Evolutionary conservation across 2,113 vertebrate genomes (phyloP).

Genomic region (Cynoglossus semilaevis): DNA sequence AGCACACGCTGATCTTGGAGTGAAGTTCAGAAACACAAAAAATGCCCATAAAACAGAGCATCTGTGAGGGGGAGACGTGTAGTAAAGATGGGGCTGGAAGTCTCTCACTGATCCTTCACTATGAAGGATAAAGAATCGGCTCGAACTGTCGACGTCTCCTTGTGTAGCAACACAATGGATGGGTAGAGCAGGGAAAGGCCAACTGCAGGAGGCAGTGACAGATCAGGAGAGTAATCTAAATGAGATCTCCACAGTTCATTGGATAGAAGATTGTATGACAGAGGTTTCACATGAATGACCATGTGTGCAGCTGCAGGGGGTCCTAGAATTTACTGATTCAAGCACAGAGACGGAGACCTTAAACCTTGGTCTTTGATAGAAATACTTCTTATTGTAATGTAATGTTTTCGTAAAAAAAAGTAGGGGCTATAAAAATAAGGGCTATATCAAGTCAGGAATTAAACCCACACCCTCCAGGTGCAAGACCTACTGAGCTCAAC

Average conservation of each 20-base stretch:
- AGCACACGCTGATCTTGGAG: conserved; percentile 11
- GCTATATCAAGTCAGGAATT: too few relatives aligned
- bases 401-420: too few relatives aligned
- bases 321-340: conserved; percentile 18
- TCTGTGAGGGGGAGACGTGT: conserved; percentile 3
- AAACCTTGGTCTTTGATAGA: neutral
- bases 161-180: conserved; percentile 33
- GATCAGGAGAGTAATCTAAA: conserved; percentile 56
- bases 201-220: conserved; percentile 33
- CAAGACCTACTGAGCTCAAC: too few relatives aligned
- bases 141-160: conserved; percentile 34
- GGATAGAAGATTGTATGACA: conserved; percentile 36
- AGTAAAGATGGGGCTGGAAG: conserved; percentile 2
- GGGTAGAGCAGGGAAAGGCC: conserved; percentile 25
- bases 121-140: conserved; percentile 23
- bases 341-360: neutral
- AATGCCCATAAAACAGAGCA: conserved; percentile 2
- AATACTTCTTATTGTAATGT: too few relatives aligned
- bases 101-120: conserved; percentile 22
- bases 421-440: too few relatives aligned
- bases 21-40: neutral
- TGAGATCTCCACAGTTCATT: conserved; percentile 55
- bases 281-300: conserved; percentile 24
- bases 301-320: conserved; percentile 12
- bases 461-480: too few relatives aligned